Base-by-base conservation (phyloP, 2,113 vertebrate genomes). In the Tetrax tetrax region DNA sequence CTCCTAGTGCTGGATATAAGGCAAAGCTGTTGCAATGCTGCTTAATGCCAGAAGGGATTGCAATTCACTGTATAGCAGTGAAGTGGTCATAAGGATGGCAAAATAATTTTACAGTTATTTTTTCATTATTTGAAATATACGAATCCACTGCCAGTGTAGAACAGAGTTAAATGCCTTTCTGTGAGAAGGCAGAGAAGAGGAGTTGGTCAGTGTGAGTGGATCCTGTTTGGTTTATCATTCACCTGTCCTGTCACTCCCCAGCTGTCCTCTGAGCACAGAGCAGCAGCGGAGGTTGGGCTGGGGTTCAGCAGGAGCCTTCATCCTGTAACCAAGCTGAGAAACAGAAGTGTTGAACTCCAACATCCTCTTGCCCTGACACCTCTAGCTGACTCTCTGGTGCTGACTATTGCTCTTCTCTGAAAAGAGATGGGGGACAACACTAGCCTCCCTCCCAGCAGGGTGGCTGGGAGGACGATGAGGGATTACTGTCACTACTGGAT, bases 241-340 rank as follows among this genome's bases (percentile, higher is more conserved):
- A 21, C 14, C 18, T 0, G 0, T 82, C 70, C 9, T 38, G 59
- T 64, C 2, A 5, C 22, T 74, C 25, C 15, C 14, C 60, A 59
- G 74, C 48, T 68, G 8, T 75, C 10, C 28, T 54, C 22, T 83
- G 53, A 78, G 35, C 50, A 53, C 33, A 24, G 19, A 27, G 31
- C 21, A 59, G 14, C 21, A 35, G 7, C 0, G 0, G 14, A 78
- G n/a, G 5, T 78, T 0, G 0, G 45, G 1, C 27, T 22, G 43
- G 27, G 13, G 11, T 37, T 64, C 60, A 71, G 28, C 37, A 47
- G 77, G 51, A 87, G 23, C 69, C 22, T 69, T 57, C 43, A 37
- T 21, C 28, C 28, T 6, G 3, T 21, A 37, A 20, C 23, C 17
- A 59, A 37, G 22, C 35, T 24, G 43, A 69, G 65, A 54, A 80